phyloP scores from a whole-genome alignment of 2,888 invertebrate species.

The Melolontha melolontha region DNA sequence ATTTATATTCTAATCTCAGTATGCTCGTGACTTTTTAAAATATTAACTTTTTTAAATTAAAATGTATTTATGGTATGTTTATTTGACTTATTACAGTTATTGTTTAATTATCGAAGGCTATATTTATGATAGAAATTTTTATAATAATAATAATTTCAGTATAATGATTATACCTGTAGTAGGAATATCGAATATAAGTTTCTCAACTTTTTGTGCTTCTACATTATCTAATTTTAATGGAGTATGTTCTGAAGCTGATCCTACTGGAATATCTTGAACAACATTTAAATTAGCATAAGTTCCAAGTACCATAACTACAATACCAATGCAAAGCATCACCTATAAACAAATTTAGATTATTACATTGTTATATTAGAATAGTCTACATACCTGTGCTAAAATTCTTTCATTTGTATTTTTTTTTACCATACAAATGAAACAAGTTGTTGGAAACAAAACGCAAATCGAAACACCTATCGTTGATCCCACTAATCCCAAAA shows the following conservation, averaged over 20 bases:
- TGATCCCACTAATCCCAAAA: slow-evolving; percentile 93
- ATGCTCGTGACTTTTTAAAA: too few species aligned
- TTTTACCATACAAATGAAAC: slow-evolving; percentile 86
- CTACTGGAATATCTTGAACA: slow-evolving; percentile 71
- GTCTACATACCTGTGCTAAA: slow-evolving; percentile 78
- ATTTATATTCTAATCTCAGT: too few species aligned
- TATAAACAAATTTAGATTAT: slow-evolving; percentile 62
- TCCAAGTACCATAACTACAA: slow-evolving; percentile 89
- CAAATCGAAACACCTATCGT: slow-evolving; percentile 96
- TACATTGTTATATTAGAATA: too few species aligned
- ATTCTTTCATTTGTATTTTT: slow-evolving; percentile 87
- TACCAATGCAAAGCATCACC: slow-evolving; percentile 82
- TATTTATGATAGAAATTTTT: too few species aligned
- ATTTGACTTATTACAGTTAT: too few species aligned
- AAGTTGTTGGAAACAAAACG: slow-evolving; percentile 91
- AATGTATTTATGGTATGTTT: too few species aligned
- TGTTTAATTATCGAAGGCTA: too few species aligned
- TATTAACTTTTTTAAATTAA: too few species aligned
- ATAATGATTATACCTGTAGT: slow-evolving; percentile 26
- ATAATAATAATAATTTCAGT: too few species aligned
- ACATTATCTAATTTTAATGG: slow-evolving; percentile 16
- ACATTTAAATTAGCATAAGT: slow-evolving; percentile 90
- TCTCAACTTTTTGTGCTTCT: slow-evolving; percentile 20
- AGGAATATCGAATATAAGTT: slow-evolving; percentile 14
- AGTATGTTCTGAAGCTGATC: slow-evolving; percentile 49